Evolutionary conservation across 1,140 invertebrate species (phyloP).

Genomic region (Propsilocerus akamusi): DNA sequence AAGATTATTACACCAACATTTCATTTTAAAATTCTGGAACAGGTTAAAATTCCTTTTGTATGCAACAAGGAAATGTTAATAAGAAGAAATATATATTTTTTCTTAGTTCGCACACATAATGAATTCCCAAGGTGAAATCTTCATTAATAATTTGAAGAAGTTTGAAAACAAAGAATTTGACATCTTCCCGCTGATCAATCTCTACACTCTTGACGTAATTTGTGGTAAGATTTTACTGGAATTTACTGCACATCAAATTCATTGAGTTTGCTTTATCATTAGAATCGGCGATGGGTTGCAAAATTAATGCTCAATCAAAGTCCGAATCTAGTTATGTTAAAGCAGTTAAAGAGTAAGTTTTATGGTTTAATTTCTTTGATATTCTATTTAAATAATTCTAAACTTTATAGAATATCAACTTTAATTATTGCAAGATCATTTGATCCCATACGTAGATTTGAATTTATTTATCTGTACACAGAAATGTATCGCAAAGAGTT

Average conservation of each 20-base stretch:
- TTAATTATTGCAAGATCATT: slow-evolving; percentile 25
- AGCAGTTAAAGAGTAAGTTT: slow-evolving; percentile 28
- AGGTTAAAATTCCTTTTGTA: slow-evolving; percentile 50
- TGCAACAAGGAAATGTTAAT: too few species aligned
- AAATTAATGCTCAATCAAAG: slow-evolving; percentile 38
- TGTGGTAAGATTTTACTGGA: neutral
- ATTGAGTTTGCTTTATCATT: neutral
- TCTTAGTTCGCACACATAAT: slow-evolving; percentile 53
- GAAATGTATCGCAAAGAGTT: slow-evolving; percentile 31
- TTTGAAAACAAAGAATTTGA: slow-evolving; percentile 23
- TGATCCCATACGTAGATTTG: slow-evolving; percentile 30
- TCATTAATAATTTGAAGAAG: slow-evolving; percentile 34
- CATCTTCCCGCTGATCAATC: slow-evolving; percentile 41
- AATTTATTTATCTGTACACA: slow-evolving; percentile 32
- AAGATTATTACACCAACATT: slow-evolving; percentile 69
- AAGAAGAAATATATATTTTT: too few species aligned
- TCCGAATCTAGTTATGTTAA: slow-evolving; percentile 35
- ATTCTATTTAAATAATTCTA: neutral
- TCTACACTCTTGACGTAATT: slow-evolving; percentile 10
- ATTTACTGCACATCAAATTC: neutral
- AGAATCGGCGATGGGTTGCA: slow-evolving; percentile 50
- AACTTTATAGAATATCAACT: slow-evolving; percentile 14
- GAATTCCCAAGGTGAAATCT: slow-evolving; percentile 39
- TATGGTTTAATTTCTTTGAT: neutral
- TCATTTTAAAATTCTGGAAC: slow-evolving; percentile 65